These are phyloP conservation scores for Aspidiotus rigidus DNA, from an alignment of 2,888 invertebrate genomes.

Conservation along the genomic window DNA sequence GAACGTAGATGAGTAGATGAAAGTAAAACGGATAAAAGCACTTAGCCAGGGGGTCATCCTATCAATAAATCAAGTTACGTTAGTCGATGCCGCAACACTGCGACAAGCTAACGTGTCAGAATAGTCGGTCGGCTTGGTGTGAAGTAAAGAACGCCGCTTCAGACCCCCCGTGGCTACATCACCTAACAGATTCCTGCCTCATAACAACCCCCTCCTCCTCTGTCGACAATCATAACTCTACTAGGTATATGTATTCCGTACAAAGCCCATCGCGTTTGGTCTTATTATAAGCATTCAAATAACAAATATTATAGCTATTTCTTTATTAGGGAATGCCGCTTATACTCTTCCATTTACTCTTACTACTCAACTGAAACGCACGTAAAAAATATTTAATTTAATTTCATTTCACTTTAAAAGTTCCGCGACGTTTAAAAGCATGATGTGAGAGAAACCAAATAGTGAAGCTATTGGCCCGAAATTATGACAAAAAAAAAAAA, in stretches of 20 bases:
- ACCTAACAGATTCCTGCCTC: slow-evolving; percentile 25
- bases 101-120: slow-evolving; percentile 29
- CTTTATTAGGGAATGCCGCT: slow-evolving; percentile 23
- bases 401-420: not conserved
- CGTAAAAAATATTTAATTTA: slow-evolving; percentile 16
- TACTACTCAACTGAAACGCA: not conserved
- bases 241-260: not conserved
- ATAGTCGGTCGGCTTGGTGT: slow-evolving; percentile 35
- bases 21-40: slow-evolving; percentile 27
- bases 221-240: not conserved
- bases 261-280: not conserved
- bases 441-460: too few relatives aligned
- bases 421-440: too few relatives aligned
- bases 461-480: too few relatives aligned
- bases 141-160: slow-evolving; percentile 36
- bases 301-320: slow-evolving; percentile 30
- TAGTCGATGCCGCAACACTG: slow-evolving; percentile 13
- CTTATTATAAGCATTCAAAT: slow-evolving; percentile 17
- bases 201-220: slow-evolving; percentile 1
- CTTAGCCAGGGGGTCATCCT: slow-evolving; percentile 30
- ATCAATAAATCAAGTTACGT: slow-evolving; percentile 30
- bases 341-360: slow-evolving; percentile 7
- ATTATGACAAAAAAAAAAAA: too few relatives aligned
- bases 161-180: slow-evolving; percentile 33
- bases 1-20: slow-evolving; percentile 9